Evolutionary conservation across 2,888 invertebrate species (phyloP).

Genomic region (Tetramorium bicarinatum): DNA sequence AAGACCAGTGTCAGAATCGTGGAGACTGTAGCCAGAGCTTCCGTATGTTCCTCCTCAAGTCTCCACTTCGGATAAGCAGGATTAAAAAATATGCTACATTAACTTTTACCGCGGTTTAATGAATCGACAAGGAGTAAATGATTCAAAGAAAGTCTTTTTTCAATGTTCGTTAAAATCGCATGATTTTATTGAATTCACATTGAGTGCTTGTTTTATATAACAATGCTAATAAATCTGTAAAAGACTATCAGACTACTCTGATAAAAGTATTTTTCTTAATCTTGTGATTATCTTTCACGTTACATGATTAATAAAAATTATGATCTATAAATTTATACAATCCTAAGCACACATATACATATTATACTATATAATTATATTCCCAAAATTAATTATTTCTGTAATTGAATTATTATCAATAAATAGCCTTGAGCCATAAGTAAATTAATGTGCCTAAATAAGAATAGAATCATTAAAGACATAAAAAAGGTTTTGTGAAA

Average conservation of each 20-base stretch:
- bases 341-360: neutral
- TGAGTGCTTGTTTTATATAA: neutral
- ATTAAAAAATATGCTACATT: slow-evolving; percentile 67
- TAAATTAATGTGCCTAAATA: neutral
- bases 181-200: neutral
- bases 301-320: neutral
- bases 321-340: neutral
- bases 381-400: neutral
- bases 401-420: slow-evolving; percentile 14
- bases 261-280: slow-evolving; percentile 7
- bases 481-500: neutral
- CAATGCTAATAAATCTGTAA: slow-evolving; percentile 8
- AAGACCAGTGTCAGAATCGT: slow-evolving; percentile 97
- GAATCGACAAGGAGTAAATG: slow-evolving; percentile 73
- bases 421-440: neutral
- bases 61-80: slow-evolving; percentile 90
- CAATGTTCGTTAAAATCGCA: neutral
- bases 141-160: slow-evolving; percentile 68
- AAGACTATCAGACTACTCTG: neutral
- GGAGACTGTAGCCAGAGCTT: slow-evolving; percentile 94
- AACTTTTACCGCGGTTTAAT: slow-evolving; percentile 74
- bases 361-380: neutral
- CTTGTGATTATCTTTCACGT: neutral
- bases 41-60: slow-evolving; percentile 93
- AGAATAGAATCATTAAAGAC: neutral